These are phyloP conservation scores for Chrysolina haemoptera DNA, from an alignment of 2,888 invertebrate genomes.

Conservation along the genomic window DNA sequence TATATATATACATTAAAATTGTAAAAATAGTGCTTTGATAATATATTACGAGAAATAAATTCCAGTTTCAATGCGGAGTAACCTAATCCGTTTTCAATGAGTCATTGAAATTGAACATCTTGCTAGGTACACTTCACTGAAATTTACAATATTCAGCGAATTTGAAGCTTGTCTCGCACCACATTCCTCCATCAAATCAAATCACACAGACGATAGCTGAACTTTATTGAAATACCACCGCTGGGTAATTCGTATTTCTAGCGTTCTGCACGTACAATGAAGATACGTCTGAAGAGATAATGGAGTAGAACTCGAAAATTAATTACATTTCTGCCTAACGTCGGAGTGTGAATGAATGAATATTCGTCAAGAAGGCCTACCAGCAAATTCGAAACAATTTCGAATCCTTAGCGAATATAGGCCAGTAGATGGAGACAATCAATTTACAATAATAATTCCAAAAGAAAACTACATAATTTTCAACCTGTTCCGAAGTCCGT, in stretches of 20 bases:
- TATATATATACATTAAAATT: too few relatives aligned
- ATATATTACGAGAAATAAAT: too few relatives aligned
- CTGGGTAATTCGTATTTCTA: slow-evolving; percentile 20
- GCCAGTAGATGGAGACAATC: too few relatives aligned
- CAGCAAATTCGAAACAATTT: slow-evolving; percentile 7
- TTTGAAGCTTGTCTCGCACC: neutral
- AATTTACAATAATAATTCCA: too few relatives aligned
- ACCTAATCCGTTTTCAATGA: too few relatives aligned
- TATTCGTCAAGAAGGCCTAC: slow-evolving; percentile 20
- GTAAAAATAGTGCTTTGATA: too few relatives aligned
- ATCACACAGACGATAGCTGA: slow-evolving; percentile 4
- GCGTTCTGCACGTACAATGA: slow-evolving; percentile 15
- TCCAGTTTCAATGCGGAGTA: too few relatives aligned
- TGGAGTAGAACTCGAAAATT: slow-evolving; percentile 16
- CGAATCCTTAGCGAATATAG: too few relatives aligned
- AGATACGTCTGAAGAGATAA: slow-evolving; percentile 4
- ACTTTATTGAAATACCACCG: slow-evolving; percentile 19
- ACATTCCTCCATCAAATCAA: slow-evolving; percentile 15
- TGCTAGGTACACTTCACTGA: neutral
- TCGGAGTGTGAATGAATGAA: slow-evolving; percentile 5
- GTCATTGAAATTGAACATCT: too few relatives aligned
- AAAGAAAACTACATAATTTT: too few relatives aligned
- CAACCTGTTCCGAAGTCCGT: too few relatives aligned
- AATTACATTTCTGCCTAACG: slow-evolving; percentile 14
- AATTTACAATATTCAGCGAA: neutral